These are phyloP conservation scores for Crotalus tigris DNA, from an alignment of 2,113 vertebrate species.

Conservation along the genomic window DNA sequence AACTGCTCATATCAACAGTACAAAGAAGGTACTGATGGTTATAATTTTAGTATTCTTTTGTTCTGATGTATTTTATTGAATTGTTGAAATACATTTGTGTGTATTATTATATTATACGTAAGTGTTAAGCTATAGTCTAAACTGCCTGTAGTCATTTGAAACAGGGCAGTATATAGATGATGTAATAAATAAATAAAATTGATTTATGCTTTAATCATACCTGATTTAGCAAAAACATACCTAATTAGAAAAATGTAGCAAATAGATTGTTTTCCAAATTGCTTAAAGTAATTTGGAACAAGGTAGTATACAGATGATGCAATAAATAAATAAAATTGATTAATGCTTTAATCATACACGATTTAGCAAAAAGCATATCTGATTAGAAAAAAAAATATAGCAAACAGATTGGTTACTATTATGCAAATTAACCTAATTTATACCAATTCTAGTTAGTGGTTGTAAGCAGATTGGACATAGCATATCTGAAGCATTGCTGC, in stretches of 20 bases:
- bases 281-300: background rate
- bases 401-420: background rate
- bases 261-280: background rate
- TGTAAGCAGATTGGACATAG: background rate
- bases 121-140: background rate
- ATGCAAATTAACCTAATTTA: background rate
- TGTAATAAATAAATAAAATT: background rate
- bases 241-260: background rate
- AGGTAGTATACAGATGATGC: background rate
- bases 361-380: background rate
- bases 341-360: background rate
- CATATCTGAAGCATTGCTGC: background rate
- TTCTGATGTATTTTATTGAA: background rate
- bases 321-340: background rate
- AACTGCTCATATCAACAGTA: background rate
- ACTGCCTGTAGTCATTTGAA: background rate
- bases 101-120: background rate
- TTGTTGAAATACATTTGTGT: background rate
- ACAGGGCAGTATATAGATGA: background rate
- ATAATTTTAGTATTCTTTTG: background rate
- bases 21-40: background rate
- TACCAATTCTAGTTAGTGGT: background rate
- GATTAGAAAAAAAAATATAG: background rate
- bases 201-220: background rate
- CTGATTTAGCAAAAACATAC: background rate